These are phyloP conservation scores for Drosophila erecta DNA, from an alignment of 1,140 invertebrate genomes.

Conservation along the genomic window DNA sequence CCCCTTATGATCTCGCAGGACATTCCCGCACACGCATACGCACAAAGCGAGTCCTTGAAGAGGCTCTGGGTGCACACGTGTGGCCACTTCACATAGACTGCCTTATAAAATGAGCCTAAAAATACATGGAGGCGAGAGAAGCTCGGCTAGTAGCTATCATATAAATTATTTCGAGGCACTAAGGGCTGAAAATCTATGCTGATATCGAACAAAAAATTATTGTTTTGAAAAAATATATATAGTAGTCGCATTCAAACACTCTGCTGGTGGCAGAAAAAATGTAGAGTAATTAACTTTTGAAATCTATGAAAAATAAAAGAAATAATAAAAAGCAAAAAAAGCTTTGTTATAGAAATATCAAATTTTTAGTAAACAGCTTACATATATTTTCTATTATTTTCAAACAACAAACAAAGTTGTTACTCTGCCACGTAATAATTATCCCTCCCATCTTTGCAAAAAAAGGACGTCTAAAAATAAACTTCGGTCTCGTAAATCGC, in stretches of 20 bases:
- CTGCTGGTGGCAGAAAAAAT: too few relatives aligned
- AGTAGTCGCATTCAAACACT: too few relatives aligned
- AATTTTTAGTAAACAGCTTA: neutral
- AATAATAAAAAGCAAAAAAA: too few relatives aligned
- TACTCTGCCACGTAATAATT: conserved; percentile 13
- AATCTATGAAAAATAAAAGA: neutral
- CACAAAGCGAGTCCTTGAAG: conserved; percentile 16
- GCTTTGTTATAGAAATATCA: neutral
- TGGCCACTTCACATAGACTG: conserved; percentile 26
- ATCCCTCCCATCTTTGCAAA: neutral
- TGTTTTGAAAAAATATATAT: too few relatives aligned
- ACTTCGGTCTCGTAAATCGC: conserved; percentile 5
- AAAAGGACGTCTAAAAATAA: conserved; percentile 17
- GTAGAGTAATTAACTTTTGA: too few relatives aligned
- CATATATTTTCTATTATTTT: neutral
- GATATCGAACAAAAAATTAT: too few relatives aligned
- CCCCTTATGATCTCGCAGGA: neutral
- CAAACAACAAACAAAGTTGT: conserved; percentile 20
- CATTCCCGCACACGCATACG: neutral
- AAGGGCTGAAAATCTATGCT: too few relatives aligned
- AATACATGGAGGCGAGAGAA: neutral
- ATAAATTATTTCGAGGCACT: neutral
- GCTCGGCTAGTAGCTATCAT: neutral
- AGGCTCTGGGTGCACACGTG: conserved; percentile 22
- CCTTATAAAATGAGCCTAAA: neutral